Base-by-base conservation (phyloP, 1,140 invertebrate genomes). In the Trichonephila clavipes region DNA sequence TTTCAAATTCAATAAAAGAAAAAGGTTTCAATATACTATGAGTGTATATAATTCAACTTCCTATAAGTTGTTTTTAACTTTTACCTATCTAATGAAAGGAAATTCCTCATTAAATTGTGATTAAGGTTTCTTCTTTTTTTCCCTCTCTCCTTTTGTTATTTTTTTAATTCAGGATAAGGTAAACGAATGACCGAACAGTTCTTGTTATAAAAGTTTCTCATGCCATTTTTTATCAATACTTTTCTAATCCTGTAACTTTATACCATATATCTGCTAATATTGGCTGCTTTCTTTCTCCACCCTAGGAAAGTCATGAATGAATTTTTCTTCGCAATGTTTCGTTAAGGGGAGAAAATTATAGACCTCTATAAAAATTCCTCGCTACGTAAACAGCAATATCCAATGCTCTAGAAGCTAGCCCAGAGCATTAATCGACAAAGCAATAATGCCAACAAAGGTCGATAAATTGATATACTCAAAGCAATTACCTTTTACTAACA, bases 391-490 rank as follows among this genome's bases (percentile, higher is more conserved):
- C 34, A 87, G 61, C 58, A 87, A 87, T 62, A 61, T 87, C 85
- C 51, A 51, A 7, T 51, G 51, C 51, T 51, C 51, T n/a, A 87
- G 61, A 19, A n/a, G 82, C 24, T 40, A 6, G 85, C 85, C 85
- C 44, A n/a, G 2, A 58, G 64, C 87, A 69, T 72, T 88, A 88
- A 88, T 88, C 64, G 87, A 88, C 87, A 40, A 24, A 19, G 24
- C 87, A 88, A 88, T 88, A 72, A 44, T 66, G 44, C 61, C n/a
- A 72, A 40, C 28, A 88, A 88, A n/a, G 34, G 34, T 69, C 87
- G 87, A 88, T 88, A 88, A 88, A 69, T 51, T 88, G 87, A 88
- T 69, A 69, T 69, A 51, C 64, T 88, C 87, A 19, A 51, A 69
- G 62, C 87, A 69, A 88, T 66, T 72, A 69, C 64, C 62, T 44